Evolutionary conservation across 2,797 vertebrate genomes (phyloP), one percentile per base, ranked within the genome.

Genomic region (Ctenopoma multispine): DNA sequence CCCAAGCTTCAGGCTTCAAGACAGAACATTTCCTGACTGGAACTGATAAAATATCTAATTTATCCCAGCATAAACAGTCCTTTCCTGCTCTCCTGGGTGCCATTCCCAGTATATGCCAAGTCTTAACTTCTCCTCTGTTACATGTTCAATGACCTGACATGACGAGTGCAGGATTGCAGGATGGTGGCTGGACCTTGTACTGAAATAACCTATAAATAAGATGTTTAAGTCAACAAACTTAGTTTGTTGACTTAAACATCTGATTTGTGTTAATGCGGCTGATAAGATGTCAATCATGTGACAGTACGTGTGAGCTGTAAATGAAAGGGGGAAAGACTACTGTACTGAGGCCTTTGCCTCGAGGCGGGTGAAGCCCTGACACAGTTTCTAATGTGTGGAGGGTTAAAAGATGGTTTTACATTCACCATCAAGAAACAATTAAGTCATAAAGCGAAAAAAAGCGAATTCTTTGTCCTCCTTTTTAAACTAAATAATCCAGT

Each of bases 211-310:
- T 31, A 40, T 43, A 76, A 82, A 72, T 67, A 51, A 14, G 9
- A 65, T 47, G 38, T 79, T 62, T 47, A 73, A 75, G 64, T 85
- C 82, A 86, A 87, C 77, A 86, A 75, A 63, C 23, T 1, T 38
- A 17, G 55, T 10, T n/a, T n/a, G n/a, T n/a, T n/a, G n/a, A n/a
- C n/a, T n/a, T n/a, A n/a, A n/a, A 55, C 23, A 57, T 76, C 55
- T 69, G 72, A 57, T 76, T 56, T 69, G 72, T 51, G 69, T 75
- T 36, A 65, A 63, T 58, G 60, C n/a, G 20, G 67, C 72, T 64
- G 77, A 89, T 88, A 86, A 82, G 29, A 77, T 10, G 7, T 56
- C 55, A 72, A 6, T 56, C 53, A 69, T 46, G 27, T 20, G 40
- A 20, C 41, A 14, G 57, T 53, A 67, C 21, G 15, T 4, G 21